These are phyloP conservation scores for Lucifuga dentata DNA, from an alignment of 2,113 vertebrate genomes.

Conservation along the genomic window DNA sequence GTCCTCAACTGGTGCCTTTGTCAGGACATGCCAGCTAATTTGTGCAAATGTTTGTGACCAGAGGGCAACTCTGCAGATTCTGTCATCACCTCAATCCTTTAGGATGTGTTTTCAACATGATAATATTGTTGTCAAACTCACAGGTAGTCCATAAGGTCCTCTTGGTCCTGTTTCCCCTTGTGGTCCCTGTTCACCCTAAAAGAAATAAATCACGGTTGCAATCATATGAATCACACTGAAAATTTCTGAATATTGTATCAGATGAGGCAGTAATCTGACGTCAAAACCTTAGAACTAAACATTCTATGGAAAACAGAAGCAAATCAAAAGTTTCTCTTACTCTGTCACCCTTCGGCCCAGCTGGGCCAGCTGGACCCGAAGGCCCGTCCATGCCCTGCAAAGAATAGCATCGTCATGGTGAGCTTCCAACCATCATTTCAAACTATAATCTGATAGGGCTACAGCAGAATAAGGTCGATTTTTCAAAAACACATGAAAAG, in stretches of 20 bases:
- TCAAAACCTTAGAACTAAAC: too few relatives aligned
- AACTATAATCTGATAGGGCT: neutral
- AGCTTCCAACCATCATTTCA: conserved; percentile 15
- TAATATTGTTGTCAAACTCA: conserved; percentile 79
- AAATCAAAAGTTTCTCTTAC: conserved; percentile 83
- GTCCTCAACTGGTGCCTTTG: too few relatives aligned
- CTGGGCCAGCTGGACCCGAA: conserved; percentile 91
- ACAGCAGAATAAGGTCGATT: neutral
- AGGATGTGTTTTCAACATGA: too few relatives aligned
- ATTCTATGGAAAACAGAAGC: too few relatives aligned
- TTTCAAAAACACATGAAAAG: conserved; percentile 25
- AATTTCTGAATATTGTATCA: neutral
- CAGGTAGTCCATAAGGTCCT: conserved; percentile 96
- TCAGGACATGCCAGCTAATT: too few relatives aligned
- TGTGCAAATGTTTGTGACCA: too few relatives aligned
- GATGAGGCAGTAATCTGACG: neutral
- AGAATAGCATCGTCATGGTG: conserved; percentile 30
- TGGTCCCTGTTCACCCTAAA: conserved; percentile 84
- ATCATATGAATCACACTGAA: neutral
- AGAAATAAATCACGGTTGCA: conserved; percentile 26
- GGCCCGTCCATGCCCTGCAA: conserved; percentile 92
- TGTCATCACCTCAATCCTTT: too few relatives aligned
- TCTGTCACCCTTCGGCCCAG: conserved; percentile 97
- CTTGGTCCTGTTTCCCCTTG: conserved; percentile 92
- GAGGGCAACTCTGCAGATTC: too few relatives aligned